Evolutionary conservation across 2,797 vertebrate genomes (phyloP).

Genomic region (Macropus fuliginosus): DNA sequence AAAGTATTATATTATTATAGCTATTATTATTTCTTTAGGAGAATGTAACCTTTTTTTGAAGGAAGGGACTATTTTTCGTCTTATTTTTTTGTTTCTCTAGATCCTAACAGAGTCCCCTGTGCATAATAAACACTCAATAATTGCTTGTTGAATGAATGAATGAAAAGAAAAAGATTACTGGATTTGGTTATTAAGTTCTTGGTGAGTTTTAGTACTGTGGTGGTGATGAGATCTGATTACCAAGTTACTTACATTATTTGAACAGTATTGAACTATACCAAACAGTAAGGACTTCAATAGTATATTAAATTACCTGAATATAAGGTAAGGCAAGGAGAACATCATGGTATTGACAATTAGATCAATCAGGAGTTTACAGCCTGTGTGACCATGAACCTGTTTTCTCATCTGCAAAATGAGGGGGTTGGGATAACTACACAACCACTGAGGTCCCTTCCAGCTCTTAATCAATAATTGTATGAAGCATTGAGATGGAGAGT

Average conservation of each 20-base stretch:
- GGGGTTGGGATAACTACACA: background rate
- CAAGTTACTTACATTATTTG: background rate
- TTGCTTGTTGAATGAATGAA: background rate
- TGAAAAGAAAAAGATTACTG: background rate
- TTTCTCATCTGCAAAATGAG: background rate
- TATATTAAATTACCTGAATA: background rate
- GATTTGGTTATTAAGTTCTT: background rate
- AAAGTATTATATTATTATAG: background rate
- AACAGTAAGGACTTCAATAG: background rate
- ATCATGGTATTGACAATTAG: background rate
- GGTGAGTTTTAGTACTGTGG: background rate
- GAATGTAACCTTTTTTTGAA: background rate
- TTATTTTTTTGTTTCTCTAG: background rate
- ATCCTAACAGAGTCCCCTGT: background rate
- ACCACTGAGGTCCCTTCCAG: background rate
- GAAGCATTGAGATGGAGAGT: background rate
- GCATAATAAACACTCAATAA: background rate
- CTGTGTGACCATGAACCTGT: background rate
- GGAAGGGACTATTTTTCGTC: background rate
- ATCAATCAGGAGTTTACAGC: background rate
- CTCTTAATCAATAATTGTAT: background rate
- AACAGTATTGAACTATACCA: background rate
- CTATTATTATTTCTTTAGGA: background rate
- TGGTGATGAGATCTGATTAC: background rate
- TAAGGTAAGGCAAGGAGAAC: background rate